phyloP scores from a whole-genome alignment of 2,113 vertebrate species.

The Alectura lathami region DNA sequence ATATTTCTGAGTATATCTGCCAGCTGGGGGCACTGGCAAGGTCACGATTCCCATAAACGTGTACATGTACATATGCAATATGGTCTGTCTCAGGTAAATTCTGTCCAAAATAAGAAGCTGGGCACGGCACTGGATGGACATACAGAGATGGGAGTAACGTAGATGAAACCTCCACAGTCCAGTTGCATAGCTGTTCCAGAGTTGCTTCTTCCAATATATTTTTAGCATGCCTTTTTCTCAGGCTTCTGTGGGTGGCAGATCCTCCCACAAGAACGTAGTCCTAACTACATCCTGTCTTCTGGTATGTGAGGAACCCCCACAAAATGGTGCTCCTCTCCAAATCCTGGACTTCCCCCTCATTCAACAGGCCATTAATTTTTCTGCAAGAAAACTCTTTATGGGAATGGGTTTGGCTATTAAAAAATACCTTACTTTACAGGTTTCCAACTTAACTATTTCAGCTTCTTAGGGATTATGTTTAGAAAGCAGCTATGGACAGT shows the following conservation, averaged over 20 bases:
- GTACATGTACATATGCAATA: background rate
- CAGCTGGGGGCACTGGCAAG: background rate
- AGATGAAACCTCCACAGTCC: background rate
- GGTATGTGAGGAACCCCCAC: background rate
- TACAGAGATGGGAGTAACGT: background rate
- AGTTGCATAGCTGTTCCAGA: background rate
- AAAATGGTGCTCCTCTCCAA: background rate
- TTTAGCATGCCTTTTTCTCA: constrained; percentile 4
- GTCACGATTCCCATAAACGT: background rate
- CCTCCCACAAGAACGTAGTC: accelerated
- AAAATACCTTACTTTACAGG: background rate
- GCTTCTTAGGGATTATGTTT: background rate
- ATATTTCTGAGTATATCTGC: constrained; percentile 1
- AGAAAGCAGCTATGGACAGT: background rate
- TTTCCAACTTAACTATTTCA: background rate
- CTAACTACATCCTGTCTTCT: background rate
- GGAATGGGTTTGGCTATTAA: background rate
- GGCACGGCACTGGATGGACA: background rate
- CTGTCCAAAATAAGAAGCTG: background rate
- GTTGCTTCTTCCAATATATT: background rate
- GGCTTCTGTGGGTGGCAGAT: background rate
- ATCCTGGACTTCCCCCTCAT: background rate
- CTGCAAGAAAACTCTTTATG: background rate
- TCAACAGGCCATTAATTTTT: background rate
- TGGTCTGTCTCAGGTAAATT: background rate